A percentile compares a stretch with the other conserved stretches of the same genome.
phyloP scores from a whole-genome alignment of 2,113 vertebrate genomes.

The Microtus richardsoni region DNA sequence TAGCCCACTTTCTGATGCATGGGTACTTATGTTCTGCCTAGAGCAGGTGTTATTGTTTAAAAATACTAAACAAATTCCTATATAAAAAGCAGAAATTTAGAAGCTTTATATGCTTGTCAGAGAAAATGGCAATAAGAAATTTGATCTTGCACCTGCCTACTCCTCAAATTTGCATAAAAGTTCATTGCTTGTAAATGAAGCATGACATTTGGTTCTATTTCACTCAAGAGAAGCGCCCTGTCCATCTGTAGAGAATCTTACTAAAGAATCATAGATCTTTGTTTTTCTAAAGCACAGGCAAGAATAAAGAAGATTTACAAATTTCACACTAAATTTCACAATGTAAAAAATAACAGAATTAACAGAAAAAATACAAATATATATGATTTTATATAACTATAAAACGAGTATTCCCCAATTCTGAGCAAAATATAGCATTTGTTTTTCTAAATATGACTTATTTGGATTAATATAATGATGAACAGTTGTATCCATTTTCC shows the following conservation, averaged over 20 bases:
- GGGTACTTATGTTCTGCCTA: constrained; percentile 72
- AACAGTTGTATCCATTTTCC: not conserved
- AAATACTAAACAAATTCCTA: constrained; percentile 80
- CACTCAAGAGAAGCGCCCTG: constrained; percentile 71
- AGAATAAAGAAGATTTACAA: constrained; percentile 7
- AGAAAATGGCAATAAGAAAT: constrained; percentile 85
- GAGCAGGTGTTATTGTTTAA: constrained; percentile 83
- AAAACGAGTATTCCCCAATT: not conserved
- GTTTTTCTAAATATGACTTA: not conserved
- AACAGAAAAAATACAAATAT: not conserved
- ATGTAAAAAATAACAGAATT: constrained; percentile 6
- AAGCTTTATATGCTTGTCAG: constrained; percentile 81
- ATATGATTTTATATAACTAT: not conserved
- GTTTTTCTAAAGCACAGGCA: constrained; percentile 14
- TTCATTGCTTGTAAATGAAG: constrained; percentile 79
- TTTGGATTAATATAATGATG: not conserved
- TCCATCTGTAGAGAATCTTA: constrained; percentile 82
- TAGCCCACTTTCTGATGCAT: constrained; percentile 59
- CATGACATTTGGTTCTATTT: constrained; percentile 69
- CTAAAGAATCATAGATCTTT: constrained; percentile 52
- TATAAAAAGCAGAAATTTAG: constrained; percentile 78
- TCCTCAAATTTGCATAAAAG: constrained; percentile 84
- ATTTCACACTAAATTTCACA: not conserved
- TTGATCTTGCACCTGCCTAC: constrained; percentile 85
- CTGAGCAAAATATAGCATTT: not conserved